These are phyloP conservation scores for Enteromius anoplus DNA, from an alignment of 2,797 vertebrate species.

Conservation along the genomic window DNA sequence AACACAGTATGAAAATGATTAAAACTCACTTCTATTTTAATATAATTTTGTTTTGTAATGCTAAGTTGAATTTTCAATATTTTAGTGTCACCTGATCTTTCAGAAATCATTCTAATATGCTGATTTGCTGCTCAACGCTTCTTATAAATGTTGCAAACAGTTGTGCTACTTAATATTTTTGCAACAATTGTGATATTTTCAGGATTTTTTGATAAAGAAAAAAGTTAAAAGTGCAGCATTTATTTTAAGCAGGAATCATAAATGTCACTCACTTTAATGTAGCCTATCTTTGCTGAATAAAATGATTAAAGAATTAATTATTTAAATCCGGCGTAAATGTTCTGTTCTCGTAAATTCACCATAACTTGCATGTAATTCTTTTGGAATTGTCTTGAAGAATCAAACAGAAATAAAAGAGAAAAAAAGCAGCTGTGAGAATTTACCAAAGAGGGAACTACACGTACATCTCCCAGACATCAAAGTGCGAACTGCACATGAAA, in stretches of 20 bases:
- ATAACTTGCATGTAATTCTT: background rate
- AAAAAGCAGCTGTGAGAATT: conserved; percentile 28
- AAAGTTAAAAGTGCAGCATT: background rate
- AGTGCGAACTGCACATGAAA: conserved; percentile 2
- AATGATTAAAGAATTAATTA: background rate
- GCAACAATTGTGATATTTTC: background rate
- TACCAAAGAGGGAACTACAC: conserved; percentile 41
- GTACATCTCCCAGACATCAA: conserved; percentile 38
- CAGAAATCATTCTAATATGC: background rate
- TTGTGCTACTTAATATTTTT: background rate
- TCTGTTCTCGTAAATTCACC: background rate
- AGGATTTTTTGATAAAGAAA: background rate
- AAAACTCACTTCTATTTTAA: background rate
- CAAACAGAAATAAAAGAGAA: conserved; percentile 31
- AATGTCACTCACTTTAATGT: background rate
- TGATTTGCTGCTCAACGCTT: background rate
- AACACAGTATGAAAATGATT: background rate
- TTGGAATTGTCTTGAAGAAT: conserved; percentile 20
- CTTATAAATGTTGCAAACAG: background rate
- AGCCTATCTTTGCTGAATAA: background rate
- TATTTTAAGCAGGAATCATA: background rate
- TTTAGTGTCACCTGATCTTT: background rate
- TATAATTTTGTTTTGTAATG: background rate
- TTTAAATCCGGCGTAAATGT: background rate
- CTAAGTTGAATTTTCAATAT: background rate